Base-by-base conservation (phyloP, 2,797 vertebrate species). In the Danio kyathit region DNA sequence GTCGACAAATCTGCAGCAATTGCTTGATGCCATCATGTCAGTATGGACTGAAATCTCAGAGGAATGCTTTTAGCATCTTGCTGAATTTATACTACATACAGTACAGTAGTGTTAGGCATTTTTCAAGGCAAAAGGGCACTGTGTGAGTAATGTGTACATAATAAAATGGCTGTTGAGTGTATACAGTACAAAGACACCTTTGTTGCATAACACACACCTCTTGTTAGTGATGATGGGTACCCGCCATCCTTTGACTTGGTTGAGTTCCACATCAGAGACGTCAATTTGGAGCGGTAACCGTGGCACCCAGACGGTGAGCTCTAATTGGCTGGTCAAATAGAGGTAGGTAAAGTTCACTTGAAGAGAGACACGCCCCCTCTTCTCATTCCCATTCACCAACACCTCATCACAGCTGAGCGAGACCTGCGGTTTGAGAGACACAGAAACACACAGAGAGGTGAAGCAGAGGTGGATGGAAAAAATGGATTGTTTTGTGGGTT, bases 211-310 rank as follows among this genome's bases (percentile, higher is more conserved):
- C 21, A 66, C 71, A 46, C 88, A 97, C 97, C 97, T 97, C 89
- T 95, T 96, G 86, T 95, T 97, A 66, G 96, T 86, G 85, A 94
- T 89, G 90, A 98, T 96, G 0, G 97, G 97, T 7, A 98, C 95
- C 89, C 98, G 93, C 98, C 98, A 99, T 74, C 97, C 98, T 82
- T 99, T 99, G 85, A 99, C 93, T 93, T 98, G 97, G 89, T 97
- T 98, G 76, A 99, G 94, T 88, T 99, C 96, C 0, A 96, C 96
- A 80, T 99, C 97, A 0, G 97, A 99, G 90, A 99, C 94, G 64
- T 98, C 96, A 0, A 99, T 97, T 91, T 98, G 97, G 90, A 99
- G 94, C 0, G 97, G 97, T 0, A 99, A 94, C 4, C 97, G 90
- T 0, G 98, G 97, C 0, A 94, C 96, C 97, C 97, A 98, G 13